Evolutionary conservation across 2,888 invertebrate species (phyloP).

Genomic region (Eupithecia abbreviata): DNA sequence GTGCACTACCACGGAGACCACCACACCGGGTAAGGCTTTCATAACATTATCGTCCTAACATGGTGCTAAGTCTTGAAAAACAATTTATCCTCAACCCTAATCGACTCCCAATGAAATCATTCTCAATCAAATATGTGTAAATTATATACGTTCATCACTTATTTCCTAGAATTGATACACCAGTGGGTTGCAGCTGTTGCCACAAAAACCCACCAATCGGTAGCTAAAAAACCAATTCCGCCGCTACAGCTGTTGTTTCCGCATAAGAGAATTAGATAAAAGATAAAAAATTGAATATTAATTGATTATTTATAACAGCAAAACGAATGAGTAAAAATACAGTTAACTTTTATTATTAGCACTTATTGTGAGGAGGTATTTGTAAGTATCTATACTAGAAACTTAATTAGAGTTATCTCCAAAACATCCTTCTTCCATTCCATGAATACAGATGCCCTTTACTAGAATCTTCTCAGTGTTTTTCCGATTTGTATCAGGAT

Average conservation of each 20-base stretch:
- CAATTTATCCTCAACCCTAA: neutral
- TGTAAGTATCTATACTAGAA: no score
- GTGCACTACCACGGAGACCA: no score
- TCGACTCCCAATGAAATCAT: neutral
- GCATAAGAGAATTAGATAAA: neutral
- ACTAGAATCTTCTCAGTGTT: neutral
- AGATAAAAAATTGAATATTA: no score
- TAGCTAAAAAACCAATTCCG: neutral
- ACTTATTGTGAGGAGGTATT: no score
- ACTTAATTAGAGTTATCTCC: no score
- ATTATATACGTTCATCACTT: neutral
- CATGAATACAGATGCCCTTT: neutral
- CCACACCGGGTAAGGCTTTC: constrained; percentile 57
- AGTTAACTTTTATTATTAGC: no score
- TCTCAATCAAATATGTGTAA: no score
- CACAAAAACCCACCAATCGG: no score
- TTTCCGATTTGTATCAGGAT: neutral
- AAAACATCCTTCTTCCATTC: neutral
- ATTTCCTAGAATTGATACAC: neutral
- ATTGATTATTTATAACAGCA: no score
- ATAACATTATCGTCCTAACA: neutral
- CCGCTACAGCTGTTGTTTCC: neutral
- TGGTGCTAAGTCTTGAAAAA: neutral
- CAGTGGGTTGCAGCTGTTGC: neutral
- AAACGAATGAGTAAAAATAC: no score